phyloP scores from a whole-genome alignment of 2,797 vertebrate genomes.

The Euphonia xanthogaster region DNA sequence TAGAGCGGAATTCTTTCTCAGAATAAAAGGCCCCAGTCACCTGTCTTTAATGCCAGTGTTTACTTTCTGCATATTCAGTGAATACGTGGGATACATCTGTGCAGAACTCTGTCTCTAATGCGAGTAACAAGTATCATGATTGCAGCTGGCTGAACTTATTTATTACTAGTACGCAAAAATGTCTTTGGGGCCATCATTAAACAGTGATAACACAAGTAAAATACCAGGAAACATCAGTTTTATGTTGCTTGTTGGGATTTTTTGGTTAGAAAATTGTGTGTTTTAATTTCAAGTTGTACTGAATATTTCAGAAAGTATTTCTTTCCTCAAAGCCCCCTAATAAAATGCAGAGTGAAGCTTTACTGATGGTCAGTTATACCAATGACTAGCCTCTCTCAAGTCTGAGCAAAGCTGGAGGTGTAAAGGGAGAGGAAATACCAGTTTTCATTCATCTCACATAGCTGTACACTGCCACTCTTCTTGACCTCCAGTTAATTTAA shows the following conservation, averaged over 20 bases:
- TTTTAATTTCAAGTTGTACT: background rate
- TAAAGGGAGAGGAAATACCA: background rate
- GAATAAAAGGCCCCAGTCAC: slow-evolving; percentile 18
- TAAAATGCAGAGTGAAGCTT: background rate
- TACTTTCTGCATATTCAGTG: background rate
- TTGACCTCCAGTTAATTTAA: background rate
- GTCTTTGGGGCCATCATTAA: background rate
- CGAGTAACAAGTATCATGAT: background rate
- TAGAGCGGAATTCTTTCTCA: background rate
- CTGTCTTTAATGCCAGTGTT: slow-evolving; percentile 12
- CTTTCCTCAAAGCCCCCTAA: background rate
- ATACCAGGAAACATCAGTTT: background rate
- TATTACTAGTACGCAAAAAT: background rate
- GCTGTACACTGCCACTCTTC: background rate
- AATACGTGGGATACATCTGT: background rate
- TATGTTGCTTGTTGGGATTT: background rate
- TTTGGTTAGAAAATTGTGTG: background rate
- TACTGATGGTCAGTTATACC: background rate
- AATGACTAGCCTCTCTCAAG: background rate
- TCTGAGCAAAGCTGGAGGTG: background rate
- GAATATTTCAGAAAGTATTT: background rate
- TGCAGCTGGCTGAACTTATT: slow-evolving; percentile 17
- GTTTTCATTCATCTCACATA: background rate
- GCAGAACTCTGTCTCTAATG: background rate
- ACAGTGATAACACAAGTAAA: background rate